Conservation (phyloP, 2,888 invertebrate species). For the Proisotoma minuta region DNA sequence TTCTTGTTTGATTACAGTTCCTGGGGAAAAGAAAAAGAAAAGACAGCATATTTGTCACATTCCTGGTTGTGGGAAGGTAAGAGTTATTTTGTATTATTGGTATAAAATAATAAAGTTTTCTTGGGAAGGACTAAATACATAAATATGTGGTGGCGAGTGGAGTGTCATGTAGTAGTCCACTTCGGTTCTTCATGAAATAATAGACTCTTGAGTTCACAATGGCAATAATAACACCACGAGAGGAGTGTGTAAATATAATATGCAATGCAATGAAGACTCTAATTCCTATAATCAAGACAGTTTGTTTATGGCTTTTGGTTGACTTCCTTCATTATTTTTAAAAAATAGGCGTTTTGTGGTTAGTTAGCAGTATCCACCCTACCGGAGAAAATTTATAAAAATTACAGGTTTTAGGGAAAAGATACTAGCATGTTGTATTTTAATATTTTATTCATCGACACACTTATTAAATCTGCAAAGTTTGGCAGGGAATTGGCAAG, state of each 20-base stretch:
- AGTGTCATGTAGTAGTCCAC: neutral
- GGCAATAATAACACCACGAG: conserved; percentile 4
- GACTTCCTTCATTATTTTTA: conserved; percentile 20
- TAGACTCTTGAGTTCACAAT: conserved; percentile 1
- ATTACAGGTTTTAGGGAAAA: neutral
- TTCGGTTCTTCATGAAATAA: conserved; percentile 6
- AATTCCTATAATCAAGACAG: conserved; percentile 10
- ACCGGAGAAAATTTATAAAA: conserved; percentile 9
- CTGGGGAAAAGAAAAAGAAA: conserved; percentile 46
- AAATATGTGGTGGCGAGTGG: neutral
- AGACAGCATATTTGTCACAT: conserved; percentile 47
- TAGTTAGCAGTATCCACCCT: conserved; percentile 12
- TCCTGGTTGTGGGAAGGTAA: conserved; percentile 46
- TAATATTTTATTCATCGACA: neutral
- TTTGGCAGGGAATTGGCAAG: conserved; percentile 21
- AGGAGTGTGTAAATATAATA: conserved; percentile 1
- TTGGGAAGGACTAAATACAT: too few species aligned
- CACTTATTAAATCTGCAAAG: neutral
- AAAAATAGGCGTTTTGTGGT: conserved; percentile 16
- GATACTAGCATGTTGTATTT: neutral
- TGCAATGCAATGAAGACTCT: conserved; percentile 5
- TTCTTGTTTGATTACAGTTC: conserved; percentile 18
- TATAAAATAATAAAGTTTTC: neutral
- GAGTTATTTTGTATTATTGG: conserved; percentile 6
- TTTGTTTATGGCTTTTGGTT: conserved; percentile 9